These are phyloP conservation scores for Noctuana brunneofusca DNA, from an alignment of 2,888 invertebrate genomes.

Conservation along the genomic window DNA sequence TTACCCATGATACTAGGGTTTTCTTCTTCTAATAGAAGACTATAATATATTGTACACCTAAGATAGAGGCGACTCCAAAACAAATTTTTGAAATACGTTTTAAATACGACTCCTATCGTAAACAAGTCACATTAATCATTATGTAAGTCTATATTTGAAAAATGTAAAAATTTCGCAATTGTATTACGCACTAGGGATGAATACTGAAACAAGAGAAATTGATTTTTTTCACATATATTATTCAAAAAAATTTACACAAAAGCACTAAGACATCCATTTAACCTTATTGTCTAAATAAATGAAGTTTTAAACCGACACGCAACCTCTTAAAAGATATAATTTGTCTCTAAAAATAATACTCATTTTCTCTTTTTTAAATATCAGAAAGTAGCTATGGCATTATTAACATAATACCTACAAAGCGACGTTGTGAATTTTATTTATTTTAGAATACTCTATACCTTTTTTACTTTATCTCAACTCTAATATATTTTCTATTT, in stretches of 20 bases:
- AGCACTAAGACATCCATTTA: slow-evolving; percentile 84
- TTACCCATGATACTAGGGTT: too few relatives aligned
- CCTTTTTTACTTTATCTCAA: slow-evolving; percentile 52
- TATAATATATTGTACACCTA: too few relatives aligned
- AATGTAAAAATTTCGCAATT: background rate
- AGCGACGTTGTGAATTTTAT: slow-evolving; percentile 66
- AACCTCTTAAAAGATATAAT: slow-evolving; percentile 80
- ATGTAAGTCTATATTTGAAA: too few relatives aligned
- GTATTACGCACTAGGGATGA: slow-evolving; percentile 5
- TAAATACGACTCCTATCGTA: too few relatives aligned
- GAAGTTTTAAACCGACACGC: slow-evolving; percentile 80
- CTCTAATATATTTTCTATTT: slow-evolving; percentile 63
- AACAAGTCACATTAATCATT: too few relatives aligned
- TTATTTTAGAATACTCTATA: slow-evolving; percentile 62
- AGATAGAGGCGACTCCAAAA: too few relatives aligned
- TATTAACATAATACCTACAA: slow-evolving; percentile 72
- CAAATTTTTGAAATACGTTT: too few relatives aligned
- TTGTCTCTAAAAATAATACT: slow-evolving; percentile 83
- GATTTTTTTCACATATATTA: slow-evolving; percentile 82
- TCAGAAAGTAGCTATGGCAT: slow-evolving; percentile 73
- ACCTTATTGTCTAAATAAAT: slow-evolving; percentile 83
- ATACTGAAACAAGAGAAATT: slow-evolving; percentile 38
- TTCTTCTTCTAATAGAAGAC: too few relatives aligned
- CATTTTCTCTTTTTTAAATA: slow-evolving; percentile 64
- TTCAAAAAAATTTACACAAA: slow-evolving; percentile 83